Evolutionary conservation across 2,888 invertebrate species (phyloP).

Genomic region (Acanthacorydalis orientalis): DNA sequence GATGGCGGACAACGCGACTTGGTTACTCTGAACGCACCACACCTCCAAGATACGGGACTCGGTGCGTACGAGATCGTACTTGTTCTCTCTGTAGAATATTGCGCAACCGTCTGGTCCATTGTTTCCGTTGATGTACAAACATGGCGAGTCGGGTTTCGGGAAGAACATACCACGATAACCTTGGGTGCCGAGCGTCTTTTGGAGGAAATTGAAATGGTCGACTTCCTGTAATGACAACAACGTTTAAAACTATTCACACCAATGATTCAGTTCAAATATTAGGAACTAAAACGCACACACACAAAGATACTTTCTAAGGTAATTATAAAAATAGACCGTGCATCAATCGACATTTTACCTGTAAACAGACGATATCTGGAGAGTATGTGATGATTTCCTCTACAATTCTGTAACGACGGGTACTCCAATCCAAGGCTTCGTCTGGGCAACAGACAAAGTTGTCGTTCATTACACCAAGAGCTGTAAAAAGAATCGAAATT

Average conservation of each 20-base stretch:
- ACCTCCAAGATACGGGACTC: slow-evolving; percentile 46
- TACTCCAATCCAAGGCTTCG: slow-evolving; percentile 51
- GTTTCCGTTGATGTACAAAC: slow-evolving; percentile 50
- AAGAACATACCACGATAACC: slow-evolving; percentile 53
- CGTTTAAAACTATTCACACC: too few species aligned
- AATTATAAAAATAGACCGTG: too few species aligned
- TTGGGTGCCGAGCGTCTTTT: slow-evolving; percentile 39
- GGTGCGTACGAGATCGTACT: slow-evolving; percentile 38
- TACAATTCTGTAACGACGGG: slow-evolving; percentile 44
- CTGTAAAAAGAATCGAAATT: slow-evolving; percentile 26
- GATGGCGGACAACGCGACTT: slow-evolving; percentile 43
- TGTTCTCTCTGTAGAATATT: slow-evolving; percentile 46
- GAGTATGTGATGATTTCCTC: slow-evolving; percentile 51
- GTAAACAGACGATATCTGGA: slow-evolving; percentile 55
- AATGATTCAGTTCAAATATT: too few species aligned
- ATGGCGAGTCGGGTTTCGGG: slow-evolving; percentile 64
- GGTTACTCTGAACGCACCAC: slow-evolving; percentile 58
- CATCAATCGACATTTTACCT: slow-evolving; percentile 17
- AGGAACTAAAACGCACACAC: too few species aligned
- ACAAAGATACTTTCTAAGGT: too few species aligned
- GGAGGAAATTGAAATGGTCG: slow-evolving; percentile 54
- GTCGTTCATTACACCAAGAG: slow-evolving; percentile 51
- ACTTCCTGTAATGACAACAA: slow-evolving; percentile 43
- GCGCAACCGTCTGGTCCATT: slow-evolving; percentile 69
- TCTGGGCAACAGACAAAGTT: slow-evolving; percentile 54